A percentile compares a stretch with the other conserved stretches of the same genome.
phyloP scores from a whole-genome alignment of 2,797 vertebrate genomes.

The Poeciliopsis turneri region DNA sequence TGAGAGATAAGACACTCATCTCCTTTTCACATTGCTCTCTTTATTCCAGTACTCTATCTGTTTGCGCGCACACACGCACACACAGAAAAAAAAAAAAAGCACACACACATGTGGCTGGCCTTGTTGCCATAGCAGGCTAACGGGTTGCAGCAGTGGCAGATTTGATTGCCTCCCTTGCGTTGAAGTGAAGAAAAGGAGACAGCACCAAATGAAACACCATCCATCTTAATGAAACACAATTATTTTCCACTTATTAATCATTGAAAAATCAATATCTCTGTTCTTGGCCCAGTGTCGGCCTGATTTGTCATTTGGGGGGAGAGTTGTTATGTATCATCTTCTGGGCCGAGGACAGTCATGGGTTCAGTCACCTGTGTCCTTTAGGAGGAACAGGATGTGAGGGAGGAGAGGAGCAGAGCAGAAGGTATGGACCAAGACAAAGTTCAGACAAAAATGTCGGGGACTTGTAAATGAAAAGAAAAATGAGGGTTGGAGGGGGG shows the following conservation, averaged over 20 bases:
- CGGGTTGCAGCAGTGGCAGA: conserved; percentile 84
- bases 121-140: conserved; percentile 97
- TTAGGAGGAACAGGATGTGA: conserved; percentile 66
- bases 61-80: conserved; percentile 6
- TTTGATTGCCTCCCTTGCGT: conserved; percentile 95
- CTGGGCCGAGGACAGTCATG: conserved; percentile 93
- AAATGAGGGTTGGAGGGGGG: neutral
- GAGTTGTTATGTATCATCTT: conserved; percentile 93
- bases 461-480: conserved; percentile 20
- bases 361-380: conserved; percentile 97
- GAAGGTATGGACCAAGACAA: conserved; percentile 34
- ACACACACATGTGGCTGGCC: conserved; percentile 73
- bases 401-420: conserved; percentile 15
- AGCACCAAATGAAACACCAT: conserved; percentile 99
- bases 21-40: conserved; percentile 58
- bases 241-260: conserved; percentile 99
- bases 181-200: conserved; percentile 98
- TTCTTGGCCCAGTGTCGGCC: conserved; percentile 91
- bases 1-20: conserved; percentile 66
- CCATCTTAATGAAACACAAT: conserved; percentile 99
- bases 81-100: conserved; percentile 3
- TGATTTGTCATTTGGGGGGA: conserved; percentile 95
- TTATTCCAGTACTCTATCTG: conserved; percentile 38
- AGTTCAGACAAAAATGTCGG: conserved; percentile 23
- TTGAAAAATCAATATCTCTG: conserved; percentile 99